Conservation (phyloP, 2,113 vertebrate species). For the Tapirus terrestris region DNA sequence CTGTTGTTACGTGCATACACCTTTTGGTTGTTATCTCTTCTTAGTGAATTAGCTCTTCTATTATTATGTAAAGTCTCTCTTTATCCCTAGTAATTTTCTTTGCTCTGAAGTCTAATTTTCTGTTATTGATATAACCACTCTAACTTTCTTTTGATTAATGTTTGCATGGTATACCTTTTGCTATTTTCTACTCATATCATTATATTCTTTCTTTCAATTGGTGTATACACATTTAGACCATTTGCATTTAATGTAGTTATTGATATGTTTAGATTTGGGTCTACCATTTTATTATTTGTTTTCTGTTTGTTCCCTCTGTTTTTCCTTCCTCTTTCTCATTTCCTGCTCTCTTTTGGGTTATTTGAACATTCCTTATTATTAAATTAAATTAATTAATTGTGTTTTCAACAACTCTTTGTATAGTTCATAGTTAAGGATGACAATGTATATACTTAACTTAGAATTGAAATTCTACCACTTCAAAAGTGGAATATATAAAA, state of each 20-base stretch:
- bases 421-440: constrained; percentile 35
- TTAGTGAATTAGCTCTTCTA: constrained; percentile 53
- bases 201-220: constrained; percentile 27
- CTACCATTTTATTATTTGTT: constrained; percentile 14
- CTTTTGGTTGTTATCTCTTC: constrained; percentile 32
- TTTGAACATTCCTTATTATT: neutral
- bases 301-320: neutral
- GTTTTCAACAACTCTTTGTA: neutral
- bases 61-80: constrained; percentile 44
- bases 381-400: neutral
- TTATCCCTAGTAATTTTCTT: constrained; percentile 45
- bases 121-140: constrained; percentile 43
- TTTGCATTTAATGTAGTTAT: constrained; percentile 24
- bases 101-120: constrained; percentile 58
- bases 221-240: neutral
- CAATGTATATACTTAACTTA: neutral
- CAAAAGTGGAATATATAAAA: constrained; percentile 32
- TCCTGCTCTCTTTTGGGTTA: neutral
- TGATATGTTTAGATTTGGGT: neutral
- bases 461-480: neutral
- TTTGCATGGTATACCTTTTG: constrained; percentile 34
- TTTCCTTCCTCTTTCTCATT: neutral
- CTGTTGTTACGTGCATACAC: constrained; percentile 29
- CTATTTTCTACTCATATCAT: constrained; percentile 40
- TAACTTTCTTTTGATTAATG: constrained; percentile 50